phyloP scores from a whole-genome alignment of 2,888 invertebrate species.

The Oithona nana region DNA sequence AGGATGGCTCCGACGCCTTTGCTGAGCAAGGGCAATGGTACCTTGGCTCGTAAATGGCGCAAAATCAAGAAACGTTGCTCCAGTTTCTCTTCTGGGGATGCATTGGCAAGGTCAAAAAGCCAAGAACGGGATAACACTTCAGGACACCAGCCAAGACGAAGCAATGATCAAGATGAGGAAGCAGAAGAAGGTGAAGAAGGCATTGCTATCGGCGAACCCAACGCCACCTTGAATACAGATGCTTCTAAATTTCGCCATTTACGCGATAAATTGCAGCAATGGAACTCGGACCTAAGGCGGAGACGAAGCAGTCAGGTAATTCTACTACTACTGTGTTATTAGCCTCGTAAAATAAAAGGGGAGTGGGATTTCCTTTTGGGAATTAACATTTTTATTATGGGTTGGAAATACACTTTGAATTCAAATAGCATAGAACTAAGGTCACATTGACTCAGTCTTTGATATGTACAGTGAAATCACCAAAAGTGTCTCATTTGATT shows the following conservation, averaged over 20 bases:
- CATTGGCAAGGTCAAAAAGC: not conserved
- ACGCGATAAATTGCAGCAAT: constrained; percentile 1
- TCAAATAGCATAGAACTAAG: too few relatives aligned
- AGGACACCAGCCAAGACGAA: not conserved
- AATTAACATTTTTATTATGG: too few relatives aligned
- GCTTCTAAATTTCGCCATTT: not conserved
- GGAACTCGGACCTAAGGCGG: not conserved
- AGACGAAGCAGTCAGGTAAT: not conserved
- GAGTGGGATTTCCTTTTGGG: too few relatives aligned
- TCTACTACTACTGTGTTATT: too few relatives aligned
- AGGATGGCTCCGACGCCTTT: constrained; percentile 8
- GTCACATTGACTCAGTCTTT: too few relatives aligned
- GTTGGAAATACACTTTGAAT: too few relatives aligned
- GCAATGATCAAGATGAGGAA: not conserved
- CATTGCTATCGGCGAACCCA: not conserved
- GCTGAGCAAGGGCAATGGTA: constrained; percentile 17
- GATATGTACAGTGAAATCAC: too few relatives aligned
- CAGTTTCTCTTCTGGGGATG: constrained; percentile 24
- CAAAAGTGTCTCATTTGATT: too few relatives aligned
- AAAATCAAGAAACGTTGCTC: constrained; percentile 48
- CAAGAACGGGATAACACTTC: not conserved
- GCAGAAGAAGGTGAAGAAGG: constrained; percentile 1
- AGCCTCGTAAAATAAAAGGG: too few relatives aligned
- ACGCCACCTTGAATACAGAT: not conserved
- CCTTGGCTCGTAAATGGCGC: constrained; percentile 50